A percentile compares a stretch with the other conserved stretches of the same genome.
Evolutionary conservation across 2,888 invertebrate genomes (phyloP).

Genomic region (Hypolimnas misippus): DNA sequence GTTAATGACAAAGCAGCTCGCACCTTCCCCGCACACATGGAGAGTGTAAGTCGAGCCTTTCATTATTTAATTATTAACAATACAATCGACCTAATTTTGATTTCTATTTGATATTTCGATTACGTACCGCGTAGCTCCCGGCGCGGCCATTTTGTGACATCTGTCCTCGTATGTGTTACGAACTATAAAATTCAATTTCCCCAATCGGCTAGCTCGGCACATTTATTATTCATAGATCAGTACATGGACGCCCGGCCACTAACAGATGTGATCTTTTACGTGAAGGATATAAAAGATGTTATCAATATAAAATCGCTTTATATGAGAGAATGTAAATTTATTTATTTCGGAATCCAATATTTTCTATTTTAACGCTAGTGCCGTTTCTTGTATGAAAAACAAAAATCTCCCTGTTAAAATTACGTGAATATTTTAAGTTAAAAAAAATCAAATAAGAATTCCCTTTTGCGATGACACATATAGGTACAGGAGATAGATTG

Average conservation of each 20-base stretch:
- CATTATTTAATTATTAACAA: slow-evolving; percentile 83
- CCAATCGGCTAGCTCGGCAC: slow-evolving; percentile 80
- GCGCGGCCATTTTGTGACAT: slow-evolving; percentile 81
- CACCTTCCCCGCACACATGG: slow-evolving; percentile 63
- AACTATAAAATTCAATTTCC: slow-evolving; percentile 85
- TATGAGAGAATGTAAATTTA: slow-evolving; percentile 8
- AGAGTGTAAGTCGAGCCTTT: slow-evolving; percentile 47
- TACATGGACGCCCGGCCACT: slow-evolving; percentile 79
- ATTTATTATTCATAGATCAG: slow-evolving; percentile 83
- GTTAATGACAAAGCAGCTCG: slow-evolving; percentile 78
- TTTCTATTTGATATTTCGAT: slow-evolving; percentile 83
- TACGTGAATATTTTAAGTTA: no score
- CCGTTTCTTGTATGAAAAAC: no score
- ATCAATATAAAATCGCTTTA: slow-evolving; percentile 64
- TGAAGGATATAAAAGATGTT: slow-evolving; percentile 79
- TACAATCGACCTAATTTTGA: slow-evolving; percentile 84
- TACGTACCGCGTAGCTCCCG: slow-evolving; percentile 71
- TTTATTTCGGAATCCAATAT: neutral
- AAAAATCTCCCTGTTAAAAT: no score
- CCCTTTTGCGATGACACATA: no score
- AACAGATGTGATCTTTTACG: slow-evolving; percentile 83
- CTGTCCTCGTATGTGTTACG: slow-evolving; percentile 82
- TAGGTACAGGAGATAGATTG: no score
- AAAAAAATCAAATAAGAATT: no score
- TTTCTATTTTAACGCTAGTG: no score